Percentiles rank a stretch among this genome's conserved stretches.
phyloP scores from a whole-genome alignment of 2,888 invertebrate species.

The Pimpla rufipes region DNA sequence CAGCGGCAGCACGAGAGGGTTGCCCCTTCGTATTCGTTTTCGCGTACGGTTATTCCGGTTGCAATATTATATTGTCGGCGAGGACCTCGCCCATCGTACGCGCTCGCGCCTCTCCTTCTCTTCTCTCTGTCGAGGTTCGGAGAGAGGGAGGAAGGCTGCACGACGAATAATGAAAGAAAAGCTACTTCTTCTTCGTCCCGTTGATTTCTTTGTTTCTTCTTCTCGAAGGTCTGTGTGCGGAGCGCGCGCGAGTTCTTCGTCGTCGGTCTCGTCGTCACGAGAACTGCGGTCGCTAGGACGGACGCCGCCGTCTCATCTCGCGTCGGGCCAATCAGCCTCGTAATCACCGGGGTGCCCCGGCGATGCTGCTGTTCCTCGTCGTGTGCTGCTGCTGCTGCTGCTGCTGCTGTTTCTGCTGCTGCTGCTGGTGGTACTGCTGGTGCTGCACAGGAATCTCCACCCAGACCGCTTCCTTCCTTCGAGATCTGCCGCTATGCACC shows the following conservation, averaged over 20 bases:
- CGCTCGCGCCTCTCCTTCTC: conserved; percentile 31
- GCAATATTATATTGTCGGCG: conserved; percentile 47
- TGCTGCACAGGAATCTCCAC: conserved; percentile 52
- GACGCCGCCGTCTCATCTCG: conserved; percentile 85
- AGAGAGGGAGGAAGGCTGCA: neutral
- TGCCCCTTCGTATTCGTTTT: conserved; percentile 51
- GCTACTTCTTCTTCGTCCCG: conserved; percentile 55
- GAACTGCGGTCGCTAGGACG: conserved; percentile 82
- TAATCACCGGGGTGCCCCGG: conserved; percentile 83
- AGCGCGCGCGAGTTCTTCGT: conserved; percentile 68
- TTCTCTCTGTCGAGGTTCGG: conserved; percentile 14
- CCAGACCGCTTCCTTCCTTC: conserved; percentile 62
- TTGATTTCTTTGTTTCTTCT: conserved; percentile 39
- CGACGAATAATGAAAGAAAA: conserved; percentile 61
- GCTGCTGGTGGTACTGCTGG: conserved; percentile 49
- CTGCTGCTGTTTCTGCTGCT: conserved; percentile 50
- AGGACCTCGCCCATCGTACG: conserved; percentile 51
- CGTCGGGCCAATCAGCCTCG: conserved; percentile 85
- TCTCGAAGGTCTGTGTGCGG: conserved; percentile 39
- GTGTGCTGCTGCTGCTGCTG: conserved; percentile 69
- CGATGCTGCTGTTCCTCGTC: conserved; percentile 71
- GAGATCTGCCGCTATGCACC: conserved; percentile 53
- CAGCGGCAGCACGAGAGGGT: conserved; percentile 9
- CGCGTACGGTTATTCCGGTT: conserved; percentile 68
- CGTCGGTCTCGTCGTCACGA: conserved; percentile 77